These are phyloP conservation scores for Psylliodes chrysocephalus DNA, from an alignment of 2,888 invertebrate species.

Conservation along the genomic window DNA sequence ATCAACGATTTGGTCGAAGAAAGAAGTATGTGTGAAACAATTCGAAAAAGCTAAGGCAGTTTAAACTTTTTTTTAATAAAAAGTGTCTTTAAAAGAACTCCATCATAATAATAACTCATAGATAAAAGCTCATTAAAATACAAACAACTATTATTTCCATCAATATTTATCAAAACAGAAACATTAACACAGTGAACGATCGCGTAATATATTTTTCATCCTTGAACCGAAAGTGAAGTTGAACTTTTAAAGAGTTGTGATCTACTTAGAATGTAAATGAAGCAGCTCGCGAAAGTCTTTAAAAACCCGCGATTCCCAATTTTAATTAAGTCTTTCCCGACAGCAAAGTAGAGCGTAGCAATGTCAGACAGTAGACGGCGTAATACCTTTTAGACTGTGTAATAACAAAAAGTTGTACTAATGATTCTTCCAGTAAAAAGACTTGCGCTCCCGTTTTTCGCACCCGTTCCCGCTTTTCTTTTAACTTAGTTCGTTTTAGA, in stretches of 20 bases:
- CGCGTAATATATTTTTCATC: conserved; percentile 5
- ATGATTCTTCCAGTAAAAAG: conserved; percentile 56
- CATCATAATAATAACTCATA: too few species aligned
- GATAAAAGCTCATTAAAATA: too few species aligned
- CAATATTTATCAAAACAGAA: background rate
- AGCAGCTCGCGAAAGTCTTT: conserved; percentile 20
- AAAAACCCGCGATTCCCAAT: conserved; percentile 25
- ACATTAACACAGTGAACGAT: background rate
- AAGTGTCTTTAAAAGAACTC: too few species aligned
- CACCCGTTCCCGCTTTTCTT: conserved; percentile 20
- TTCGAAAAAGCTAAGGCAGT: too few species aligned
- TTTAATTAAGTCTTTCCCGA: conserved; percentile 26
- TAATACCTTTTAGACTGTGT: conserved; percentile 52
- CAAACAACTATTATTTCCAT: too few species aligned
- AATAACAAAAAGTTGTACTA: conserved; percentile 64
- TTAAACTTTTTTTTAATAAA: too few species aligned
- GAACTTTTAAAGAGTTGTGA: conserved; percentile 23
- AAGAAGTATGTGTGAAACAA: too few species aligned
- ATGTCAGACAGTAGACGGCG: conserved; percentile 42
- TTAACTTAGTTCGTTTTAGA: conserved; percentile 3
- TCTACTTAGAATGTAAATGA: conserved; percentile 28
- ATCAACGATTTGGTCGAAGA: too few species aligned
- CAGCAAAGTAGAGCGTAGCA: conserved; percentile 47
- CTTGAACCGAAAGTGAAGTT: conserved; percentile 26
- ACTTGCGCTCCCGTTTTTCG: conserved; percentile 57